Conservation (phyloP, 2,797 vertebrate genomes). For the Lutjanus campechanus region DNA sequence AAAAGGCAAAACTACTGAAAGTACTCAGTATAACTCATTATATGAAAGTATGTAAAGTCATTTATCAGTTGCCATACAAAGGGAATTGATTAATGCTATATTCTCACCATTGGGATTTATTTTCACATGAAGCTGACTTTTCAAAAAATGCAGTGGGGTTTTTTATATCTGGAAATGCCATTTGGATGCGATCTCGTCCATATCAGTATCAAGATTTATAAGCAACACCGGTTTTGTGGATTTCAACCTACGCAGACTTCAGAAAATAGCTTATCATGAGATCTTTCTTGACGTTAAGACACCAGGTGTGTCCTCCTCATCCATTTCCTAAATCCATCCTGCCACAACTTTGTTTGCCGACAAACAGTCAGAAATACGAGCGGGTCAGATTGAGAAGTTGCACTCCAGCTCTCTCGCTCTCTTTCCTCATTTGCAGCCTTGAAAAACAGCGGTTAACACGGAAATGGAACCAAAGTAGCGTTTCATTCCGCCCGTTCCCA, state of each 20-base stretch:
- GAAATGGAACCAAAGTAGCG: conserved; percentile 83
- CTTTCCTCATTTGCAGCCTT: conserved; percentile 73
- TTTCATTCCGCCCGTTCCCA: conserved; percentile 82
- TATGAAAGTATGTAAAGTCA: neutral
- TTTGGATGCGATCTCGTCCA: conserved; percentile 32
- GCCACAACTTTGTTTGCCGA: conserved; percentile 35
- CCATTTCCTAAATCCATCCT: conserved; percentile 44
- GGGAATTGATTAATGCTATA: conserved; percentile 20
- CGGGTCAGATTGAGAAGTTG: conserved; percentile 61
- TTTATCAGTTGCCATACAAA: conserved; percentile 30
- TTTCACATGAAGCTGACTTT: conserved; percentile 31
- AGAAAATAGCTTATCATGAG: conserved; percentile 22
- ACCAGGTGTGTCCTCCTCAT: conserved; percentile 35
- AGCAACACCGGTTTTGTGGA: conserved; percentile 18
- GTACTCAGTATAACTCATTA: neutral
- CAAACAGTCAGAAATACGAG: conserved; percentile 46
- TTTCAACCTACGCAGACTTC: conserved; percentile 28
- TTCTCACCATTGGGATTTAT: conserved; percentile 23
- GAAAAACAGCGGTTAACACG: conserved; percentile 76
- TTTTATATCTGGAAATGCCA: conserved; percentile 39
- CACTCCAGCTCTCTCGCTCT: conserved; percentile 48
- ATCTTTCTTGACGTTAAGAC: conserved; percentile 27
- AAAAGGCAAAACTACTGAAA: conserved; percentile 11
- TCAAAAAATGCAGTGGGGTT: conserved; percentile 21
- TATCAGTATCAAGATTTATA: conserved; percentile 28